Evolutionary conservation across 2,888 invertebrate genomes (phyloP).

Genomic region (Tinea pellionella): DNA sequence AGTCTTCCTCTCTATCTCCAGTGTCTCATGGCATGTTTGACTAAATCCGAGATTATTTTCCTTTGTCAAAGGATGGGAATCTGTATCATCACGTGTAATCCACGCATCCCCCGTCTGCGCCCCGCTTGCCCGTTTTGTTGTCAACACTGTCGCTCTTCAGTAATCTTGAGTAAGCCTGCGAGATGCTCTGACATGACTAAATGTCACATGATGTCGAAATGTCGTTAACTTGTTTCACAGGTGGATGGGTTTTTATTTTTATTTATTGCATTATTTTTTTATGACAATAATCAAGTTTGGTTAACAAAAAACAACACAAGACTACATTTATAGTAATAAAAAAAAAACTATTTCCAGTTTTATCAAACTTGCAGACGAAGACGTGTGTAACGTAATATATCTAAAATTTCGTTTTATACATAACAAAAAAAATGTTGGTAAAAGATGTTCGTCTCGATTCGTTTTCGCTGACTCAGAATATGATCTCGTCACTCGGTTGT

Average conservation of each 20-base stretch:
- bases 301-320: too few species aligned
- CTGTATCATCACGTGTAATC: constrained; percentile 61
- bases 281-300: too few species aligned
- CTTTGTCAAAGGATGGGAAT: constrained; percentile 55
- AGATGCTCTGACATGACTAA: constrained; percentile 16
- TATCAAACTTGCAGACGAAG: too few species aligned
- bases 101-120: constrained; percentile 58
- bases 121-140: constrained; percentile 59
- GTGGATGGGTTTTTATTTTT: too few species aligned
- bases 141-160: constrained; percentile 47
- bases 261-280: too few species aligned
- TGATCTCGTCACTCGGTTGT: constrained; percentile 50
- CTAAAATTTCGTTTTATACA: too few species aligned
- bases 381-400: too few species aligned
- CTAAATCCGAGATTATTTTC: constrained; percentile 39
- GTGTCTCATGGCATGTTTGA: too few species aligned
- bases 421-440: too few species aligned
- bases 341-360: too few species aligned
- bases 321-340: too few species aligned
- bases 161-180: constrained; percentile 45
- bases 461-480: neutral
- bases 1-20: too few species aligned
- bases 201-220: neutral
- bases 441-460: neutral
- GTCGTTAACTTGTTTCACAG: neutral